Evolutionary conservation across 2,797 vertebrate genomes (phyloP).

Genomic region (Chanos chanos): DNA sequence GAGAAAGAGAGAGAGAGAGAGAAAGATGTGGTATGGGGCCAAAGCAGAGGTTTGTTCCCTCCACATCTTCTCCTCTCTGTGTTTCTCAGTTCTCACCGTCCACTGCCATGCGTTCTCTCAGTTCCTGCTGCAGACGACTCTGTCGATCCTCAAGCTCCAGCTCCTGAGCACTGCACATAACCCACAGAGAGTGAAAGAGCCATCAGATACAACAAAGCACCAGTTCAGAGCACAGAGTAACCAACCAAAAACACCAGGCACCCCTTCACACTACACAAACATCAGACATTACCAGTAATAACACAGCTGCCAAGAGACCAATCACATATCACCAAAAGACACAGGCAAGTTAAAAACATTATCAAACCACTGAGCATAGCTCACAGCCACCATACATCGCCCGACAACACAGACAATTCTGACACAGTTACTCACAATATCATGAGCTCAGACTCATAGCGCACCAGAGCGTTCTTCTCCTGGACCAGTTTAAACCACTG

Average conservation of each 20-base stretch:
- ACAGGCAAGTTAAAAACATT: no score
- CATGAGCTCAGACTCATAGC: slow-evolving; percentile 92
- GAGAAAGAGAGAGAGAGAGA: not conserved
- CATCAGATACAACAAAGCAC: no score
- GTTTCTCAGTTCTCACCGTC: slow-evolving; percentile 73
- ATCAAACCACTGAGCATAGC: no score
- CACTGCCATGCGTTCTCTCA: slow-evolving; percentile 91
- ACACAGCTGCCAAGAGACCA: no score
- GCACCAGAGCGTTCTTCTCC: slow-evolving; percentile 90
- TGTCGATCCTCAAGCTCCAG: slow-evolving; percentile 93
- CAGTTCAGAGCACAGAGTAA: no score
- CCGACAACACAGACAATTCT: not conserved
- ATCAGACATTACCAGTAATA: no score
- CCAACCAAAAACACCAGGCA: no score
- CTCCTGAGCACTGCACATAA: slow-evolving; percentile 82
- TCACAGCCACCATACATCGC: no score
- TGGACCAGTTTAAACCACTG: slow-evolving; percentile 96
- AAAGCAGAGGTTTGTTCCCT: no score
- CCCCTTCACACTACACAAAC: no score
- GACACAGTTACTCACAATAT: slow-evolving; percentile 84
- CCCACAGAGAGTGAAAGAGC: slow-evolving; percentile 12
- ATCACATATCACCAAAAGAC: no score
- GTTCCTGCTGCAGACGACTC: slow-evolving; percentile 91
- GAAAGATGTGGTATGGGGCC: not conserved
- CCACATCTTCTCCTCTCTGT: no score